These are phyloP conservation scores for Spilogale gracilis DNA, from an alignment of 2,113 vertebrate genomes.

Conservation along the genomic window DNA sequence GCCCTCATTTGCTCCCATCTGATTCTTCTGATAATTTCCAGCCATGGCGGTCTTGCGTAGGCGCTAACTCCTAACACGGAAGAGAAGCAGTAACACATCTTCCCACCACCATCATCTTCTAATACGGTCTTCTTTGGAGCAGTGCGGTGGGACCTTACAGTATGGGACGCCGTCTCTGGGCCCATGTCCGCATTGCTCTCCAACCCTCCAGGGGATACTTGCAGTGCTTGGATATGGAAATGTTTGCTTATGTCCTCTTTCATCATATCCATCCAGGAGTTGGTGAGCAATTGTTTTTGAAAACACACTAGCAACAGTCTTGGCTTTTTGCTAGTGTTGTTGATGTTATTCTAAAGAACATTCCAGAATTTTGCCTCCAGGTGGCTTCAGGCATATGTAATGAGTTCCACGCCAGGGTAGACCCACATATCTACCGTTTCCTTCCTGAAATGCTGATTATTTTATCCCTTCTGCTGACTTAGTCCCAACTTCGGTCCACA, in stretches of 20 bases:
- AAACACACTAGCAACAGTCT: not conserved
- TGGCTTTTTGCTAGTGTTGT: not conserved
- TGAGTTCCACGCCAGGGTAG: not conserved
- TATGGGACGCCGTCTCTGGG: not conserved
- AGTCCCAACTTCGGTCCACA: rapidly evolving
- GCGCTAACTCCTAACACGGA: not conserved
- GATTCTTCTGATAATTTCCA: not conserved
- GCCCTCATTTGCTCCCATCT: rapidly evolving
- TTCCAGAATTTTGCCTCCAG: not conserved
- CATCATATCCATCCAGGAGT: rapidly evolving
- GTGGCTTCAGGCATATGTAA: not conserved
- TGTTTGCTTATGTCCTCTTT: not conserved
- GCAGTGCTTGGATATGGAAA: not conserved
- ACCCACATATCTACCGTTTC: rapidly evolving
- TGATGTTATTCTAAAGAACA: not conserved
- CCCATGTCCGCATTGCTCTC: rapidly evolving
- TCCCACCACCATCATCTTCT: rapidly evolving
- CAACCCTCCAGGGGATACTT: rapidly evolving
- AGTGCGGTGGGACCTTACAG: too few relatives aligned
- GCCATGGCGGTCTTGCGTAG: not conserved
- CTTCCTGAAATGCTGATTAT: not conserved
- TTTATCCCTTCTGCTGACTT: too few relatives aligned
- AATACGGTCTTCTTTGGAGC: not conserved
- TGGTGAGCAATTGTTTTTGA: too few relatives aligned
- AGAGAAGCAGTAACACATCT: not conserved